Base-by-base conservation (phyloP, 2,888 invertebrate genomes). In the Oxyscelio sp. region DNA sequence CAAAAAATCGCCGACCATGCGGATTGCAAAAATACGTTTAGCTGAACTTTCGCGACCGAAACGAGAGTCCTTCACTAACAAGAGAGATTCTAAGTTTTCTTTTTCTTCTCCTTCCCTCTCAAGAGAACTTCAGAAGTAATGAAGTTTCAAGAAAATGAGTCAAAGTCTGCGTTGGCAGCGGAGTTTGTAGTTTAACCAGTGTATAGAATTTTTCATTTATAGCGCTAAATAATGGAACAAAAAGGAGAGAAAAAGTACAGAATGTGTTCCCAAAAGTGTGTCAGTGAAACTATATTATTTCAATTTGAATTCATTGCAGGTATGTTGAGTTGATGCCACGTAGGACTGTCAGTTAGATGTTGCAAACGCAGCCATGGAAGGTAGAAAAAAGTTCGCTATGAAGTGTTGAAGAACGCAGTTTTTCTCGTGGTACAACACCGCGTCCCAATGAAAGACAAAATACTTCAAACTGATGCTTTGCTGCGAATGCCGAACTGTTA, bases 221-320 rank as follows among this genome's bases (percentile, higher is more conserved):
- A 65, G 50, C 21, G 19, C 31, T 6, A 24, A n/a, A 34, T 31
- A 45, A 45, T 45, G n/a, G n/a, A n/a, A n/a, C n/a, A n/a, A n/a
- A n/a, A n/a, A n/a, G n/a, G n/a, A 24, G 61, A 21, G 21, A 34
- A 19, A 38, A 50, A 34, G 34, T 6, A 2, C 15, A 19, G 38
- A 52, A 65, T 4, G n/a, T 22, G 34, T 13, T n/a, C 15, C 1
- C 52, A 13, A 66, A 66, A 66, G 52, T 52, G 9, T 66, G 65
- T 38, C 65, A 66, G 38, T 19, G 15, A 13, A 45, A 45, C 54
- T 68, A 56, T 56, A 43, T 70, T 56, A 66, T 66, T 48, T 52
- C 65, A 66, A 66, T 66, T 66, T 66, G 34, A 50, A 65, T 65
- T 65, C 48, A 38, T 66, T 19, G 52, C 65, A 66, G 65, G 65